Base-by-base conservation (phyloP, 2,888 invertebrate species). In the Dichetophora obliterata region DNA sequence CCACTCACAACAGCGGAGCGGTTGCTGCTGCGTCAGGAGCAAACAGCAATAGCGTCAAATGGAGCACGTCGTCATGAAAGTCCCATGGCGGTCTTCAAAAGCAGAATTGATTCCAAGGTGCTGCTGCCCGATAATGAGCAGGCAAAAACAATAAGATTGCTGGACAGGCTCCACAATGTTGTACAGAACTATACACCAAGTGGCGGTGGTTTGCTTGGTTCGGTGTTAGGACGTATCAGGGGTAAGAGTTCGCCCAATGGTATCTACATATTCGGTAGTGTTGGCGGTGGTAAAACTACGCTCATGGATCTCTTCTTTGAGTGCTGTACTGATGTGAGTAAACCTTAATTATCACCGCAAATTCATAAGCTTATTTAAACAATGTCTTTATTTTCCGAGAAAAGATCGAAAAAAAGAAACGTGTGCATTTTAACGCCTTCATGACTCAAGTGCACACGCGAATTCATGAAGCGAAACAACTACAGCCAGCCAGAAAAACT, bases 211-310 rank as follows among this genome's bases (percentile, higher is more conserved):
- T 82, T 87, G 48, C 77, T 84, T 0, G 70, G 81, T 9, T 77
- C 81, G 0, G 19, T 87, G 0, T 82, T 85, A 11, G 70, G 75
- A 0, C 78, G 77, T 4, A 70, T 75, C 0, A 50, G 27, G 5
- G 59, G 66, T 0, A 72, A 61, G 0, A 77, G 80, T 0, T 79
- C 86, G 0, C 87, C 87, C 1, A 77, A 80, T 88, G 98, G 98
- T 5, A 90, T 98, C 14, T 98, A 98, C 86, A 93, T 98, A 77
- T 93, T 95, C 90, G 98, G 98, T 75, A 94, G 96, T 85, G 96
- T 97, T 80, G 96, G 97, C 65, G 96, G 97, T 83, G 99, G 99
- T 63, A 99, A 99, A 91, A 99, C 99, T 6, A 99, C 99, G 94
- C 90, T 99, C 77, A 99, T 99, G 99, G 99, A 99, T 90, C 90